A percentile compares a stretch with the other conserved stretches of the same genome.
Conservation (phyloP, 2,797 vertebrate species). For the Bucorvus abyssinicus region DNA sequence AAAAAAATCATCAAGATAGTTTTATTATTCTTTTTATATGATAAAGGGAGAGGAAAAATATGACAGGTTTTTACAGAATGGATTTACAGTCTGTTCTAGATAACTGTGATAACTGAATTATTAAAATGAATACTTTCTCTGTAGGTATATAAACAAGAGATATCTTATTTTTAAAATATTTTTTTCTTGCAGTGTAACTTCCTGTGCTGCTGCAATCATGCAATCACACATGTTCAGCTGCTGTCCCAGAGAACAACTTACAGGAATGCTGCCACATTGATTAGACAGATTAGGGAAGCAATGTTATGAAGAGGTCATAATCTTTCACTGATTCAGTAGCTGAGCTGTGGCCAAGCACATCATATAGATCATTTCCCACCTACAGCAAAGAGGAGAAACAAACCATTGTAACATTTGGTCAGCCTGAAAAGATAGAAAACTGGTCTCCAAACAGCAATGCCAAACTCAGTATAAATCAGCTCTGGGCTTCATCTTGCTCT, state of each 20-base stretch:
- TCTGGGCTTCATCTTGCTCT: neutral
- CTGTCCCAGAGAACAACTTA: neutral
- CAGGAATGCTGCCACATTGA: neutral
- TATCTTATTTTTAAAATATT: neutral
- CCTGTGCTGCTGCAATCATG: neutral
- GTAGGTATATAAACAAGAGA: neutral
- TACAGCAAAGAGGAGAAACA: neutral
- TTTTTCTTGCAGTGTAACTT: neutral
- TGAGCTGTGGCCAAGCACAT: neutral
- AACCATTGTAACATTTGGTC: neutral
- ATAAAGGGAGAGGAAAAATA: neutral
- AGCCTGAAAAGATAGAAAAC: neutral
- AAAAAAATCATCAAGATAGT: slow-evolving; percentile 16
- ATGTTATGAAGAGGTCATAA: neutral
- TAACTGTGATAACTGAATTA: neutral
- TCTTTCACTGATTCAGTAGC: neutral
- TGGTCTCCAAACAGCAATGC: neutral
- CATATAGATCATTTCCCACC: neutral
- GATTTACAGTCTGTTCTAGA: neutral
- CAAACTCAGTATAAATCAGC: neutral
- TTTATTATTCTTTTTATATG: slow-evolving; percentile 37
- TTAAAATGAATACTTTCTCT: neutral
- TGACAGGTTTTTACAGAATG: neutral
- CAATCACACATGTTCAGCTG: neutral
- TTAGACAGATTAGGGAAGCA: neutral